Evolutionary conservation across 2,888 invertebrate species (phyloP), one percentile per base, ranked within the genome.

Genomic region (Dromius quadrimaculatus): DNA sequence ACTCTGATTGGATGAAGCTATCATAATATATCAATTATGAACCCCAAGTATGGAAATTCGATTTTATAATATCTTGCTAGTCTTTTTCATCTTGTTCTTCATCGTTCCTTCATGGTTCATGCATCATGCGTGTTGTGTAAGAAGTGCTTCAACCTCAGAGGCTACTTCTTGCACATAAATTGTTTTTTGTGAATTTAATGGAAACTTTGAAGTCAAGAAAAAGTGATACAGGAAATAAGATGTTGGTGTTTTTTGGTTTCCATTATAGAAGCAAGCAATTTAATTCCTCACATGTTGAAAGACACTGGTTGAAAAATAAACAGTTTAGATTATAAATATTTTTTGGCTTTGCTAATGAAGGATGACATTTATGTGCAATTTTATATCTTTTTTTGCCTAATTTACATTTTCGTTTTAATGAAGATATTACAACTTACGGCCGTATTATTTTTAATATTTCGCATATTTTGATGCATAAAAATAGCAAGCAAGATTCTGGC

Each of bases 321-420:
- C 28, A 3, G 28, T 28, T 3, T 28, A 28, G 50, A 54, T 54
- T 13, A 54, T 54, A 28, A 13, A 54, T 54, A 36, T 36, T 28
- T 28, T 54, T 54, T 23, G 11, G 50, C 11, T 11, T 2, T 28
- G 23, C 23, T 54, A 54, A 54, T 54, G 50, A 54, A 54, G 50
- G 13, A 54, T 54, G 50, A 54, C 50, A 54, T 23, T 54, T 54
- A 54, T 41, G 23, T 32, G 50, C 50, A 54, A 54, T 54, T 54
- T 54, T 1, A 8, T 54, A 13, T 41, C 15, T 41, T 41, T 41
- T 54, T 54, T 54, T 54, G 47, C 47, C 20, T 47, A 47, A 47
- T 47, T 47, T 47, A 4, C 17, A 2, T 20, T 36, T 2, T 15
- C 2, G 15, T 6, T 41, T 41, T 41, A 41, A 54, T 54, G 32